These are phyloP conservation scores for Callaeas wilsoni DNA, from an alignment of 2,113 vertebrate species.

Conservation along the genomic window DNA sequence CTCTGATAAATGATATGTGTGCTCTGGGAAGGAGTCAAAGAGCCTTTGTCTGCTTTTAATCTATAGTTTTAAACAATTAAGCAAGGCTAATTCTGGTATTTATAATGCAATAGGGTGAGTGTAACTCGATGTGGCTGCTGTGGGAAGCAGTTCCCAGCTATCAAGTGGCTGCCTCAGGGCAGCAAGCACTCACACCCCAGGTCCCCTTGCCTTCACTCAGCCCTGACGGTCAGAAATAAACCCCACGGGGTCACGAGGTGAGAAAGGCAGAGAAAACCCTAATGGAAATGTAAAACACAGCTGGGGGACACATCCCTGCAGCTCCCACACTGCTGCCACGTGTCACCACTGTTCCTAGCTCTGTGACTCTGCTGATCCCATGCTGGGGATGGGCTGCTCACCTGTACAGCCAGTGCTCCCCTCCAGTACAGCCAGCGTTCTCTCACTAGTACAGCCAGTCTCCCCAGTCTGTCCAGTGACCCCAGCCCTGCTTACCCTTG, in stretches of 20 bases:
- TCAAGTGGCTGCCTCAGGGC: background rate
- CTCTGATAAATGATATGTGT: background rate
- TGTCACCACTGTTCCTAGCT: background rate
- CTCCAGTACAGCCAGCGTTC: background rate
- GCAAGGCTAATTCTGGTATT: conserved; percentile 49
- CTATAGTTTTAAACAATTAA: conserved; percentile 62
- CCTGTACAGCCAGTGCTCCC: background rate
- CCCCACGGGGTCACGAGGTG: accelerated
- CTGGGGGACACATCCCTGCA: background rate
- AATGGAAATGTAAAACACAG: background rate
- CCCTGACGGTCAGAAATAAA: background rate
- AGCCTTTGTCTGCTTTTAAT: conserved; percentile 36
- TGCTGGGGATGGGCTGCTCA: background rate
- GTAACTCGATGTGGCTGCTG: background rate
- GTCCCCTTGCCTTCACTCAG: background rate
- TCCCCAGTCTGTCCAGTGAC: background rate
- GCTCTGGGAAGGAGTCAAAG: background rate
- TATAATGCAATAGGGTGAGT: conserved; percentile 22
- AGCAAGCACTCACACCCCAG: accelerated
- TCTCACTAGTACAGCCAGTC: background rate
- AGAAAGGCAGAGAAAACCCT: background rate
- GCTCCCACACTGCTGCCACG: background rate
- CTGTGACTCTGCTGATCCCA: background rate
- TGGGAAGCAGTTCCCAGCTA: background rate
- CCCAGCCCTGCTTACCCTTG: background rate